Base-by-base conservation (phyloP, 2,113 vertebrate genomes). In the Menura novaehollandiae region DNA sequence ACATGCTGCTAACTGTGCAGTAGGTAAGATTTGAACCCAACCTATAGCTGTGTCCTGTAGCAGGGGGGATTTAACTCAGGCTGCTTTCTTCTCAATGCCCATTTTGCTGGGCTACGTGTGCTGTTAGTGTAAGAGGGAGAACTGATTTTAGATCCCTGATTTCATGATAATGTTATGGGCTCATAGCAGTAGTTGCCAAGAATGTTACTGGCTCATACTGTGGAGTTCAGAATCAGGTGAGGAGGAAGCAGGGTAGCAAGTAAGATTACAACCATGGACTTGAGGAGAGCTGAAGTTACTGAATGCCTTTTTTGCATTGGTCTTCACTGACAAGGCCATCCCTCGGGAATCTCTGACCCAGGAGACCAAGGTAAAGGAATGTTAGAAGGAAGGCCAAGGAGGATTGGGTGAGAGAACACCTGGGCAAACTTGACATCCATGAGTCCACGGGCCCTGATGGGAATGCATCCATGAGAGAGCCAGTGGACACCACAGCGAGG, bases 31-130 rank as follows among this genome's bases (percentile, higher is more conserved):
- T 41, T 47, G 41, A 88, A 63, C 44, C 15, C 49, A 66, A 7
- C 32, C 0, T 0, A 53, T 7, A 71, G 51, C 77, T n/a, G 5
- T 2, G 2, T 53, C 39, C 56, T 66, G 26, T 23, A 12, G 39
- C 59, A 49, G 26, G 21, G n/a, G 18, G 10, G 18, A 13, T 63
- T 91, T 66, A 51, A 44, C 20, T 3, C 1, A 47, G 22, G 23
- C 39, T 7, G 0, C 27, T 83, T 75, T 82, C 66, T n/a, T 51
- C 74, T 33, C 15, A 46, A 33, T 1, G 6, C 41, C 62, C 20
- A 3, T 52, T 85, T 85, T 8, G 2, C 71, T 77, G 68, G 37
- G 24, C 21, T 59, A 27, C 0, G 1, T 27, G 59, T 35, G 20
- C 39, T 44, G 13, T 32, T 46, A 41, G 4, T n/a, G 15, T 62